Evolutionary conservation across 2,797 vertebrate species (phyloP).

Genomic region (Peromyscus eremicus): DNA sequence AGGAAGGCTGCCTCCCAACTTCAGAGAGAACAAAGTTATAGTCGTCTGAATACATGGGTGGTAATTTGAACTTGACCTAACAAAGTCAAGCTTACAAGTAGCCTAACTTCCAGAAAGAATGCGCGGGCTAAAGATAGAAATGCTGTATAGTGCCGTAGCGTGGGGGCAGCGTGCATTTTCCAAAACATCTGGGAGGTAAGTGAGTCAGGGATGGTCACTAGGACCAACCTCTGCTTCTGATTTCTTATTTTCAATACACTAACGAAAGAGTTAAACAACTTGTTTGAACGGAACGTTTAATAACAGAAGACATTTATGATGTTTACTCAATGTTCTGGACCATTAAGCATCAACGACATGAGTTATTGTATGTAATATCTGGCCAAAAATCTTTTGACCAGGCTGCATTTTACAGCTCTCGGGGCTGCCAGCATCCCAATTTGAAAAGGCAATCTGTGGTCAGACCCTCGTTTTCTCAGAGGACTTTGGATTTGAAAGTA

Average conservation of each 20-base stretch:
- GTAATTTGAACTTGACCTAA: constrained; percentile 81
- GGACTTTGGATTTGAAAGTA: constrained; percentile 88
- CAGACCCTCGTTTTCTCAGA: constrained; percentile 90
- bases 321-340: constrained; percentile 92
- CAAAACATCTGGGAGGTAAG: constrained; percentile 72
- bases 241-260: constrained; percentile 86
- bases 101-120: constrained; percentile 69
- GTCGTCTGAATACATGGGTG: constrained; percentile 71
- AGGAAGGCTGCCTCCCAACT: constrained; percentile 59
- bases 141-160: constrained; percentile 49
- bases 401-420: constrained; percentile 87
- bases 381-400: constrained; percentile 91
- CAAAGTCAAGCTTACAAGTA: constrained; percentile 77
- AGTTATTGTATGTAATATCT: constrained; percentile 90
- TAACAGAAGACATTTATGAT: constrained; percentile 92
- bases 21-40: constrained; percentile 68
- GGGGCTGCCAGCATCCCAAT: constrained; percentile 89
- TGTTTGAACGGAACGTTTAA: constrained; percentile 90
- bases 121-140: constrained; percentile 23
- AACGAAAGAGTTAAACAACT: constrained; percentile 90
- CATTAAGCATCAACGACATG: constrained; percentile 90
- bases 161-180: constrained; percentile 60
- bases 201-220: constrained; percentile 75
- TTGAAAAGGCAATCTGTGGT: constrained; percentile 86
- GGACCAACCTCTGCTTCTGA: constrained; percentile 73